Base-by-base conservation (phyloP, 2,888 invertebrate genomes). In the Monochamus alternatus region DNA sequence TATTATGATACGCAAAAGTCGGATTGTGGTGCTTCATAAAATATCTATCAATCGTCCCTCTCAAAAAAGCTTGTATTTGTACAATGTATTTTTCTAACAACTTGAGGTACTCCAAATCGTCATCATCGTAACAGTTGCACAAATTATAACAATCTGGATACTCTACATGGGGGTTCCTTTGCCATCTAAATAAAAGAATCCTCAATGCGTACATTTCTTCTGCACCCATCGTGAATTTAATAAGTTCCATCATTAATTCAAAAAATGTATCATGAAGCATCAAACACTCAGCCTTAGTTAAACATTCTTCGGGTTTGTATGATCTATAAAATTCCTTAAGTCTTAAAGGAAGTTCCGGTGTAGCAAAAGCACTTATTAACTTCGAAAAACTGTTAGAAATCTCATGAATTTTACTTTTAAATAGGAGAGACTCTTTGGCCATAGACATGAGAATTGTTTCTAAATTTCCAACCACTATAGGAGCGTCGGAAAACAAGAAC, bases 341-440 rank as follows among this genome's bases (percentile, higher is more conserved):
- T 9, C 75, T 77, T 4, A 73, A 64, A 9, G 74, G 2, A 77
- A 82, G 86, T 4, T 84, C 81, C 4, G 80, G 68, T 10, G 76
- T 84, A 31, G 87, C 89, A 73, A 88, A 87, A 22, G 84, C 78
- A 70, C 84, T 82, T 0, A 87, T 82, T 14, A 89, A 74, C 43
- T 84, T 81, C 58, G 87, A 87, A 67, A 86, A 88, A 14, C 73
- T 76, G 32, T 83, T 83, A 0, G 85, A 84, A n/a, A 88, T 78
- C 30, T 85, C 79, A 8, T 80, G 80, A 73, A 84, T 85, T 14
- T 80, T 76, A 74, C 87, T 78, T 5, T 80, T 79, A n/a, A 87
- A 74, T 10, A 80, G 64, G 62, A 85, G 78, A 0, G 87, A 85
- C 79, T 88, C 88, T 3, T 75, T 65, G 2, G 80, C 74, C 86